Base-by-base conservation (phyloP, 2,888 invertebrate species). In the Gnatocerus cornutus region DNA sequence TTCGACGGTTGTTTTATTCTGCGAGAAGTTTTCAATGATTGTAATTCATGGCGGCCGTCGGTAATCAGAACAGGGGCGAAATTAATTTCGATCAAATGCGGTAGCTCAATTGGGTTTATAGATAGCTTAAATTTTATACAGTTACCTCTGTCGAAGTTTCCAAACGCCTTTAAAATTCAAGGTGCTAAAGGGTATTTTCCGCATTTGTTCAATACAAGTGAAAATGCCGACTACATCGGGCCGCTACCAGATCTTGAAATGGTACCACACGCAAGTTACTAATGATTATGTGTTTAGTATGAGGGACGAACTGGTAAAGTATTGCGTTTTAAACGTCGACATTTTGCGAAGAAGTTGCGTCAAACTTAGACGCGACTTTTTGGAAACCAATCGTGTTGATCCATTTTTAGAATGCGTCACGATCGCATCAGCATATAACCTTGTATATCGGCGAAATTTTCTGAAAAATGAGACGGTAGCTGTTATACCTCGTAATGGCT, bases 401-500 rank as follows among this genome's bases (percentile, higher is more conserved):
- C n/a, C 43, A 3, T 43, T 43, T 7, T 7, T 43, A 43, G 43
- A 43, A 12, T 43, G 43, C 43, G 10, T 43, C 7, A 43, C 43
- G 12, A 43, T 43, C 3, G 43, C 43, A 3, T 43, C 43, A 3
- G 43, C 43, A 7, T 43, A 12, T 12, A 43, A 43, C 12, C 13
- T 43, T 10, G 43, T 43, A 3, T 43, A 12, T 13, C 10, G 43
- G 13, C 4, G 43, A n/a, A 71, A 29, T 33, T 62, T 13, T 71
- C 66, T 45, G 71, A 73, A 16, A 71, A 76, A 71, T 2, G 69
- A 74, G 75, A 68, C 21, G 78, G 79, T 62, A 27, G 62, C 21
- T 61, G 74, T 61, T 78, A 79, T 63, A 58, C 73, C 5, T 77
- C 77, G 0, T 58, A 62, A 1, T 16, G 77, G 5, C 76, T 76